phyloP scores from a whole-genome alignment of 1,140 invertebrate species.

The Augochlora pura region DNA sequence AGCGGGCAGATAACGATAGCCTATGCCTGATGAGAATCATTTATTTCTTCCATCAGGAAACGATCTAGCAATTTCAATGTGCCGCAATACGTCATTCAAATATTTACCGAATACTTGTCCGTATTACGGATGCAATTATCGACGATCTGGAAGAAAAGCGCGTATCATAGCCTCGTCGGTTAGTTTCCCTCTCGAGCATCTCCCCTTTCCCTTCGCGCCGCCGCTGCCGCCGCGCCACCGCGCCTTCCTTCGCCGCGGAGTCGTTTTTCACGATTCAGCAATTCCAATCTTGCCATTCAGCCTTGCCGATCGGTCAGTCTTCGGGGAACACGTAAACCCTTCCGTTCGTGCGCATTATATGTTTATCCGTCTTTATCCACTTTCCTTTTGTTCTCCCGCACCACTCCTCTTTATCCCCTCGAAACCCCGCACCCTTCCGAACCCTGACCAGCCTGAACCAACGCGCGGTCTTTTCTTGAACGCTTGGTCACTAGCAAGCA shows the following conservation, averaged over 20 bases:
- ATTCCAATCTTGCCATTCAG: slow-evolving; percentile 59
- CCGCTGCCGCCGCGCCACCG: background rate
- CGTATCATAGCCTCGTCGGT: slow-evolving; percentile 36
- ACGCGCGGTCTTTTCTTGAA: slow-evolving; percentile 15
- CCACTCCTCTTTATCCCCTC: background rate
- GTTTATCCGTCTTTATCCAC: slow-evolving; percentile 65
- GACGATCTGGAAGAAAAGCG: slow-evolving; percentile 48
- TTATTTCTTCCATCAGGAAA: slow-evolving; percentile 24
- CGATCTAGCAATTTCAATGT: slow-evolving; percentile 16
- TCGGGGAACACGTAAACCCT: slow-evolving; percentile 72
- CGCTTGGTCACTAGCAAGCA: slow-evolving; percentile 12
- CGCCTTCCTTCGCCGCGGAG: slow-evolving; percentile 1
- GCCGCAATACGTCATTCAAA: slow-evolving; percentile 55
- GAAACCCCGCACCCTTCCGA: too few species aligned
- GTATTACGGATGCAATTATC: slow-evolving; percentile 59
- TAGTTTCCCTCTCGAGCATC: background rate
- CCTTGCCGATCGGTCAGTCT: slow-evolving; percentile 54
- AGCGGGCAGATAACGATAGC: background rate
- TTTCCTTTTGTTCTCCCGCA: slow-evolving; percentile 40
- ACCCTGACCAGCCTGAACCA: background rate
- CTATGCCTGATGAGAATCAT: slow-evolving; percentile 34
- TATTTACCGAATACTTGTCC: slow-evolving; percentile 53
- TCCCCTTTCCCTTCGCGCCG: background rate
- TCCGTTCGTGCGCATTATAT: slow-evolving; percentile 68
- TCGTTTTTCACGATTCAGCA: slow-evolving; percentile 65